Conservation (phyloP, 2,113 vertebrate genomes). For the Alaudala cheleensis region DNA sequence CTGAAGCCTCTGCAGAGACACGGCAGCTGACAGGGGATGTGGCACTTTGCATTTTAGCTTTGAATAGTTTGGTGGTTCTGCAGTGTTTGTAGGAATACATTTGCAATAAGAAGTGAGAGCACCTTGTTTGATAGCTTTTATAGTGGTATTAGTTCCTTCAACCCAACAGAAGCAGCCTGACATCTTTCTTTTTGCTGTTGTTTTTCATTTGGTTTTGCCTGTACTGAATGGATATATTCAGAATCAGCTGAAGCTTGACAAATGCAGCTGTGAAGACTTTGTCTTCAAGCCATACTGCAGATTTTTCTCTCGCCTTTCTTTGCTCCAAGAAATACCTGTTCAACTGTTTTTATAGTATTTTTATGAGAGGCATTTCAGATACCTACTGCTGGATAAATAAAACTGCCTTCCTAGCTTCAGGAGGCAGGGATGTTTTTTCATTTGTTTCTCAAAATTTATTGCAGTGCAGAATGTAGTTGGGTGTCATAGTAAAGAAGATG, state of each 20-base stretch:
- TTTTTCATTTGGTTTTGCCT: background rate
- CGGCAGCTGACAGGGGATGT: background rate
- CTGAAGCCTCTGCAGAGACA: background rate
- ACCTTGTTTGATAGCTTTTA: background rate
- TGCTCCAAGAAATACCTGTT: constrained; percentile 32
- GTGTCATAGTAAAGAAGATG: constrained; percentile 33
- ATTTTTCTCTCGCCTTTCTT: background rate
- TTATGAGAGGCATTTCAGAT: constrained; percentile 56
- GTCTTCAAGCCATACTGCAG: constrained; percentile 1
- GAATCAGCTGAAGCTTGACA: background rate
- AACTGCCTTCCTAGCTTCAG: constrained; percentile 26
- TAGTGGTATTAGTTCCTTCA: background rate
- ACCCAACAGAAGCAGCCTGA: background rate
- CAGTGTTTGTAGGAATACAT: background rate
- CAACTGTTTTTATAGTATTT: constrained; percentile 42
- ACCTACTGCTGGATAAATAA: constrained; percentile 53
- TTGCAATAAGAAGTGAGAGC: background rate
- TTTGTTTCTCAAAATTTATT: constrained; percentile 22
- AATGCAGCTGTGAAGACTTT: background rate
- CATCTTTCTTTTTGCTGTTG: background rate
- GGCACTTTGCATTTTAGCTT: background rate
- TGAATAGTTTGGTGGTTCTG: background rate
- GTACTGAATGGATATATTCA: background rate
- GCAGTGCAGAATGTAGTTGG: background rate
- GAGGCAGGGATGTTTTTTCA: background rate